Evolutionary conservation across 92 coral and sea anemone genomes (phyloP), one percentile per base, ranked within the genome.

Genomic region (Porites cylindrica): DNA sequence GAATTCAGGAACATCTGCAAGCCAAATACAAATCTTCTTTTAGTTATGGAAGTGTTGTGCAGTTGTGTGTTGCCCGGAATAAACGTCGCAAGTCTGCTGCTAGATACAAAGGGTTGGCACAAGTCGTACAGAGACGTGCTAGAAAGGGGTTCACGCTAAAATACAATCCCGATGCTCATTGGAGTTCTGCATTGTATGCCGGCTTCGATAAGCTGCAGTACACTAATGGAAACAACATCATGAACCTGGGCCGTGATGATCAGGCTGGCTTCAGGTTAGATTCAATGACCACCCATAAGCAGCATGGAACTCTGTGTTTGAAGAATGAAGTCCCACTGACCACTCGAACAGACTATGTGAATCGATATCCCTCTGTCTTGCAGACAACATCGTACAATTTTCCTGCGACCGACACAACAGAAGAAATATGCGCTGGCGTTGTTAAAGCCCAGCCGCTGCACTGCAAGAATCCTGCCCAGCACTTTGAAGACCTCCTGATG

Each of bases 151-250:
- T 81, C 38, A 81, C 70, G 12, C 58, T 81, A 43, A 81, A 81
- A 58, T 81, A 66, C 56, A 65, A 81, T 26, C 85, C 85, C 6
- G 76, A 81, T 8, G 62, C 66, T 66, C 85, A 81, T 56, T 81
- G 85, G 84, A 81, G 85, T 74, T 76, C 85, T 63, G 85, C 76
- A 16, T 81, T 66, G 66, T 81, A 52, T 66, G 62, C 60, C 10
- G 76, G 26, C 13, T 58, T 81, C 18, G 59, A 81, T 66, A 76
- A 81, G 6, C 70, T 61, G 63, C 85, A 81, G 85, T 38, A 17
- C 65, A 26, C 13, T 61, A 62, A 51, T 81, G 76, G 75, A 29
- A 52, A 29, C 38, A 66, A 81, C 32, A 21, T 66, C 8, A 43
- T 66, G 43, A 81, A 66, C 58, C 29, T 64, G 56, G 85, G 58